These are phyloP conservation scores for Hirtodrosophila duncani DNA, from an alignment of 2,888 invertebrate genomes.

Conservation along the genomic window DNA sequence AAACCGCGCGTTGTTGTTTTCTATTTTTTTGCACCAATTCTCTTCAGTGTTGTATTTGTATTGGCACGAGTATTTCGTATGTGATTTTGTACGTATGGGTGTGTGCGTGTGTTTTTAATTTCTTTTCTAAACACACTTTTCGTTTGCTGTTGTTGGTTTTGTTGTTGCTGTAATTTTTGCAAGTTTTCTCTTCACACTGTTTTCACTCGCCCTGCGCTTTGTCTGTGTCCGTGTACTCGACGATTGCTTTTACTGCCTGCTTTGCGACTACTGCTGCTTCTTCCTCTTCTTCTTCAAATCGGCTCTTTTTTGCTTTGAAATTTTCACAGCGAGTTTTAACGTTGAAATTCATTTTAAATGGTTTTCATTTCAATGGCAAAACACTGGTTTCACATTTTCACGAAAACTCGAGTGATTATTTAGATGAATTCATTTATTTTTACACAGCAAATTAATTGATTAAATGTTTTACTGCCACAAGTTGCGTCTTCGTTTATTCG, in stretches of 20 bases:
- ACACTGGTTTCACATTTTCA: slow-evolving; percentile 44
- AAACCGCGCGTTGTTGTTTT: slow-evolving; percentile 59
- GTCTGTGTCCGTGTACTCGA: slow-evolving; percentile 61
- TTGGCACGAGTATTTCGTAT: slow-evolving; percentile 31
- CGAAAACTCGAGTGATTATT: slow-evolving; percentile 29
- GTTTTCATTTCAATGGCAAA: slow-evolving; percentile 66
- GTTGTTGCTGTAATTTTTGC: slow-evolving; percentile 69
- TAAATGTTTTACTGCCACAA: slow-evolving; percentile 72
- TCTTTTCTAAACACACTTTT: slow-evolving; percentile 74
- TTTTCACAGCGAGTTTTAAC: slow-evolving; percentile 69
- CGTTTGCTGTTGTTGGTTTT: slow-evolving; percentile 48
- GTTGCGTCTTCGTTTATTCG: slow-evolving; percentile 63
- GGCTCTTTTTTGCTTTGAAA: slow-evolving; percentile 74
- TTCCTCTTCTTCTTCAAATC: slow-evolving; percentile 66
- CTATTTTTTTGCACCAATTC: slow-evolving; percentile 63
- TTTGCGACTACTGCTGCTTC: slow-evolving; percentile 53
- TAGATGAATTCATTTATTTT: slow-evolving; percentile 41
- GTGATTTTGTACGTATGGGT: slow-evolving; percentile 35
- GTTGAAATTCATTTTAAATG: slow-evolving; percentile 72
- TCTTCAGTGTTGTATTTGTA: slow-evolving; percentile 45
- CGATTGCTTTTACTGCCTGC: slow-evolving; percentile 66
- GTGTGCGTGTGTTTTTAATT: slow-evolving; percentile 63
- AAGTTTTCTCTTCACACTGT: slow-evolving; percentile 69
- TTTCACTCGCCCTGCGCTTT: slow-evolving; percentile 66
- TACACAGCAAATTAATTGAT: slow-evolving; percentile 50